Evolutionary conservation across 2,888 invertebrate genomes (phyloP), one percentile per base, ranked within the genome.

Genomic region (Macropis europaea): DNA sequence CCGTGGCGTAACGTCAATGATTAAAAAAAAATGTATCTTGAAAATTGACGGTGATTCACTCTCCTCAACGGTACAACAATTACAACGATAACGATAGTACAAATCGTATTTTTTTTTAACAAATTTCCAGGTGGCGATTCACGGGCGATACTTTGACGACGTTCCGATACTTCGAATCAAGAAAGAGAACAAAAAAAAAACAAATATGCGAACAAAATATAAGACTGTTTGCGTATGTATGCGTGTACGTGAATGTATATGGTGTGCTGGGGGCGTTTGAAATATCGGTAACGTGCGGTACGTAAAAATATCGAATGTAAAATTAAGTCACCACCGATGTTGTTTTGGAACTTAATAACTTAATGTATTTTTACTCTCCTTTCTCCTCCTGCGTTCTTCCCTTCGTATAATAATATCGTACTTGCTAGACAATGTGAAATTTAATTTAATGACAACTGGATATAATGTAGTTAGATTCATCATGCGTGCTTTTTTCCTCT

Each of bases 361-460:
- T 85, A 84, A 82, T 82, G 82, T 82, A 83, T 84, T 85, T 81
- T 84, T 82, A 84, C 84, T 87, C 87, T 87, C 84, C 86, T 85
- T 87, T 87, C 87, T 84, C 85, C 87, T 84, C 84, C 85, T 84
- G 83, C 85, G 84, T 83, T 87, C 84, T 83, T 83, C 82, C 82
- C 82, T 86, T 86, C 77, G 80, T 87, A 86, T 86, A 87, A 86
- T 87, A 86, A 84, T 87, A 86, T 86, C 84, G 81, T 88, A 86
- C 84, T 86, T 83, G 82, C 86, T 87, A 87, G 85, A 88, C 85
- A 88, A 85, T 86, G 84, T 86, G 84, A 88, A 88, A 86, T 87
- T 87, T 86, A 86, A 88, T 87, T 87, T 85, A 87, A 88, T 88
- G 86, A 89, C 84, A 86, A 84, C 83, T 86, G 86, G 83, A 73